Base-by-base conservation (phyloP, 1,140 invertebrate genomes). In the Drosophila ambigua region DNA sequence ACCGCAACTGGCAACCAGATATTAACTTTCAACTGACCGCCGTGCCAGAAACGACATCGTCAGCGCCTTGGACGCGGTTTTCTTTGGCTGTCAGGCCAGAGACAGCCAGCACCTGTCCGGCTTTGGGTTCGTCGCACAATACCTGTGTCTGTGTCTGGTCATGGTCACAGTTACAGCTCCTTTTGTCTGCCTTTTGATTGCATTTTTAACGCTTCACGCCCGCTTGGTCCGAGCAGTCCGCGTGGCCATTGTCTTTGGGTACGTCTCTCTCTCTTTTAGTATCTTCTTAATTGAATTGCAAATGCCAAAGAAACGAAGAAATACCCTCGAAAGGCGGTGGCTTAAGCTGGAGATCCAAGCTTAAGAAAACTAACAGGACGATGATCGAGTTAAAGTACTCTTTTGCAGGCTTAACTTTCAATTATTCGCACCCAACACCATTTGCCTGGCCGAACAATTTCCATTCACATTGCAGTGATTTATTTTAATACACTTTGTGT, bases 181-280 rank as follows among this genome's bases (percentile, higher is more conserved):
- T 77, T 77, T 77, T 77, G 72, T 77, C 78, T 78, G 79, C 55
- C 71, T 69, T 88, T 74, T 77, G 79, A 88, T 87, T 89, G 79
- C 75, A 82, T 89, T 87, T 78, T 87, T 79, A 83, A 87, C 84
- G 83, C 83, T 88, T 88, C 76, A 83, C 71, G 83, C 78, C 66
- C 78, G 45, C 57, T 51, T 49, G 58, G 6, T 26, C 9, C 35
- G 11, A 39, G 35, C 35, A 39, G 35, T 13, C 20, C 20, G 20
- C 1, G 20, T 39, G 13, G 35, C 35, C 48, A 59, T 50, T 48
- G 53, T 52, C 57, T 44, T 45, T 41, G 43, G 44, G 43, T 16
- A 41, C 13, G 7, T 24, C 23, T 24, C 23, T 24, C 23, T 24
- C 23, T 31, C 3, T 51, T 60, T 46, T 59, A 7, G 59, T 28